Evolutionary conservation across 2,888 invertebrate genomes (phyloP), one percentile per base, ranked within the genome.

Genomic region (Macrostomum cliftonense): DNA sequence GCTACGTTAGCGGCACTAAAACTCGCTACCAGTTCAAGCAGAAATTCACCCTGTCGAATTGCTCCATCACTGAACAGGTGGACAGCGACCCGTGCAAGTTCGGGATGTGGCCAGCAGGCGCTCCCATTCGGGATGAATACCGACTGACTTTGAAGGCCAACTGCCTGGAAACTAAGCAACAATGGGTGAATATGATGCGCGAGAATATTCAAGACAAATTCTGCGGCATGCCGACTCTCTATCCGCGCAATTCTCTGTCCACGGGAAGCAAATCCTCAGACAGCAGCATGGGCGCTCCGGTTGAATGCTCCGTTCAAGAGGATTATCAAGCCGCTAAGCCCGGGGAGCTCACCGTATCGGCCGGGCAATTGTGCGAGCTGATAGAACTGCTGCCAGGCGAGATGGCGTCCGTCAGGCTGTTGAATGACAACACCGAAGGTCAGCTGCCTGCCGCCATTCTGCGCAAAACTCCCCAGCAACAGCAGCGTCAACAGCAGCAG

Each of bases 61-160:
- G 50, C 60, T 89, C 89, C 47, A 86, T 95, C 20, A 93, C 93
- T 4, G 95, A 95, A 68, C 91, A 93, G 70, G 89, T 95, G 64
- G 95, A 95, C 72, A 89, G 89, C 0, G 93, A 95, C 70, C 91
- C 93, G 68, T 91, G 89, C 68, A 95, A 95, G 73, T 93, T 95
- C 74, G 91, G 91, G 0, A 83, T 95, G 28, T 95, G 93, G 93
- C 91, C 89, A 0, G 91, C 91, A 2, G 76, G 85, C 46, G 83
- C 87, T 39, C 55, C 54, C 5, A 37, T 45, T 1, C 14, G 39
- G 5, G 51, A 37, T 11, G 51, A 52, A 37, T 51, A 53, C 51
- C 43, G 51, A 11, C 39, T 51, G 16, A 40, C 51, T 13, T 16
- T 51, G 2, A 39, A 43, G 21, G 51, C 44, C 9, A 42, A 39